Base-by-base conservation (phyloP, 2,797 vertebrate species). In the Chelon labrosus region DNA sequence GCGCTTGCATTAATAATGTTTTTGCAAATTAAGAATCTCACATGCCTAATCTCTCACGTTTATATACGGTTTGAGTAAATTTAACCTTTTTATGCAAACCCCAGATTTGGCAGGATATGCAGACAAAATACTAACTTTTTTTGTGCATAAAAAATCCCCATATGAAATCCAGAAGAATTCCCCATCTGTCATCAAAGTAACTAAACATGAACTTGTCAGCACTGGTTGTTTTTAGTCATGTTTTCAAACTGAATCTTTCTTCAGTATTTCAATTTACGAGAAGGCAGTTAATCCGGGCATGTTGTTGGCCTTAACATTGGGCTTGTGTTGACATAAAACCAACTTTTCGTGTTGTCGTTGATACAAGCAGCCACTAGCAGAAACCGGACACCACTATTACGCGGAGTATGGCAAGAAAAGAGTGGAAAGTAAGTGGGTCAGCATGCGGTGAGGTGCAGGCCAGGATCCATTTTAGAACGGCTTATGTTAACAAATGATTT, bases 351-450 rank as follows among this genome's bases (percentile, higher is more conserved):
- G 46, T 20, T 73, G 44, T 47, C 50, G 51, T 79, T 75, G 51
- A 77, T 50, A 44, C 58, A 56, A 67, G 65, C 27, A 59, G 60
- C 56, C 5, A 17, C n/a, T 2, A 17, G 55, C 74, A 75, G 55
- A 84, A 70, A 77, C 20, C 14, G 17, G 60, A 46, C 61, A 70
- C 68, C 27, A 35, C 54, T 27, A 38, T 65, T 52, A 44, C 20
- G 13, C 10, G 5, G 65, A 73, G 50, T 31, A 57, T 25, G 56
- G 46, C 52, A 56, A 35, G 25, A 41, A 63, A 19, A 56, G 25
- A 73, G 74, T 71, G 49, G 8, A 70, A 59, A 22, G 4, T 13
- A 89, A 89, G 57, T 85, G 65, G 82, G 79, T 85, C 87, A 88
- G 20, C 51, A 11, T 77, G 66, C 71, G 70, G 47, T 20, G 47